These are phyloP conservation scores for Drosophila parthenogenetica DNA, from an alignment of 2,888 invertebrate species.

Conservation along the genomic window DNA sequence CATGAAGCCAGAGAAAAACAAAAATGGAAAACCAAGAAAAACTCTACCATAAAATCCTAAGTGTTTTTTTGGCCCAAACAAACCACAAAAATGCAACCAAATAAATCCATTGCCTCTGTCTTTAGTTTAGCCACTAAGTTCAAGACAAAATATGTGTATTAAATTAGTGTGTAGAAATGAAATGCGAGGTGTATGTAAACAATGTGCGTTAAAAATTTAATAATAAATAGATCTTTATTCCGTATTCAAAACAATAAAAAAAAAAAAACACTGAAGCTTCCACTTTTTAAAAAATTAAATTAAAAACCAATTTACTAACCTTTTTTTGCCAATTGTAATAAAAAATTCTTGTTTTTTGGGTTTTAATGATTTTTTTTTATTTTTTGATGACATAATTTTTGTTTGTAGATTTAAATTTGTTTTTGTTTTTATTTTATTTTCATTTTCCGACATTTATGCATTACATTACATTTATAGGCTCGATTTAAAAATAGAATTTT, in stretches of 20 bases:
- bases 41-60: constrained; percentile 15
- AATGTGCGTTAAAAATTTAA: constrained; percentile 74
- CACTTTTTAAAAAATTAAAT: no score
- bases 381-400: constrained; percentile 63
- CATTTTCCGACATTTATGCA: constrained; percentile 66
- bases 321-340: not conserved
- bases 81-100: constrained; percentile 23
- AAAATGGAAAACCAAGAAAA: constrained; percentile 4
- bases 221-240: constrained; percentile 74
- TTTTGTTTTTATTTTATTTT: constrained; percentile 49
- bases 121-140: constrained; percentile 77
- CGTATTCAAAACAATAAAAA: constrained; percentile 51
- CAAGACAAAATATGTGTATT: constrained; percentile 77
- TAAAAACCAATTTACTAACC: no score
- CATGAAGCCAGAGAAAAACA: constrained; percentile 23
- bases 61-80: constrained; percentile 53
- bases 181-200: constrained; percentile 64
- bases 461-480: constrained; percentile 77
- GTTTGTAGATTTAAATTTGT: constrained; percentile 49
- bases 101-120: constrained; percentile 66
- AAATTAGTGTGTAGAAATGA: constrained; percentile 72
- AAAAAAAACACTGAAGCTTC: not conserved
- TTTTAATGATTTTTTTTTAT: constrained; percentile 64
- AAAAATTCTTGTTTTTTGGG: constrained; percentile 26
- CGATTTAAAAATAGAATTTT: constrained; percentile 68